Evolutionary conservation across 2,888 invertebrate genomes (phyloP), one percentile per base, ranked within the genome.

Genomic region (Lepidochrysops patricia): DNA sequence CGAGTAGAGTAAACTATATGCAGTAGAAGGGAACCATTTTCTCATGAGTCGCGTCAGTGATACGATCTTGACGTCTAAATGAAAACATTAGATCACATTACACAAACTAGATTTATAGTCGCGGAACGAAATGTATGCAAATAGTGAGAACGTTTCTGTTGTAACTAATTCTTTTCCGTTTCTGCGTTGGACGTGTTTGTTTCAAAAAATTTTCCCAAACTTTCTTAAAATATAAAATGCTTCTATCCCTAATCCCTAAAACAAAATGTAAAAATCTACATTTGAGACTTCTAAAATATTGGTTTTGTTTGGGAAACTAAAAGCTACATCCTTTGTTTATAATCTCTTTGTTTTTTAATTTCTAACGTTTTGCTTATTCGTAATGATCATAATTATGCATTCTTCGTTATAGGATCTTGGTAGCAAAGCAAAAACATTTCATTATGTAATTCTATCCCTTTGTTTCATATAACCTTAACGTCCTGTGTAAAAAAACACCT

Each of bases 11-110:
- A 77, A 79, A 79, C 80, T 68, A 68, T 73, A 76, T 75, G 80
- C 76, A 78, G 77, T 75, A 76, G 72, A 69, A 70, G 70, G 75
- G 73, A 75, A 73, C 74, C 72, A 70, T 72, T 71, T 86, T 87
- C 87, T 77, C 87, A 86, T 84, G 85, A 63, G 63, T 52, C 43
- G 58, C 37, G 56, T 56, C 58, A 60, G 29, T 52, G 57, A 61
- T 64, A 62, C 63, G 58, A 61, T 62, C 57, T 60, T 60, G 49
- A 50, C 26, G 26, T 50, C 25, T n/a, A 50, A 50, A 50, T 26
- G 49, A 50, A 26, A 50, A 26, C 26, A 50, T 50, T 26, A 50
- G 50, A 26, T 50, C 25, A 50, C 50, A 50, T 50, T 26, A 26
- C 50, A 50, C 50, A 26, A 26, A 6, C 26, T 50, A 50, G 25